These are phyloP conservation scores for Bombus haemorrhoidalis DNA, from an alignment of 1,140 invertebrate genomes.

Conservation along the genomic window DNA sequence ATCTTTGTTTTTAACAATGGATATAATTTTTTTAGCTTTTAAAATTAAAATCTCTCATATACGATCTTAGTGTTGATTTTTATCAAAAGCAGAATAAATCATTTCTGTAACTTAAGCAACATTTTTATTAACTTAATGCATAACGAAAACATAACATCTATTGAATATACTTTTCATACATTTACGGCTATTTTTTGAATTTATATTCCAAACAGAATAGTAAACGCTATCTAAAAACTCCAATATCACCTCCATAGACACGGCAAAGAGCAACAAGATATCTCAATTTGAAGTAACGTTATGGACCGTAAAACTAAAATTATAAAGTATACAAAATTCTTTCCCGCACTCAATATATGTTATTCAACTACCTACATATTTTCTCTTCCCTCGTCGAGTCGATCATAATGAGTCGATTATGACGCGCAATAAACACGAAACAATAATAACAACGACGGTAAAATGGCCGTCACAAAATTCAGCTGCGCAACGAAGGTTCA, in stretches of 20 bases:
- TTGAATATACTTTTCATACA: no score
- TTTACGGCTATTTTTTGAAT: background rate
- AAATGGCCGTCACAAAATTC: background rate
- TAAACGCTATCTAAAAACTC: background rate
- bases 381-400: no score
- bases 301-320: background rate
- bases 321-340: no score
- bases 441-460: background rate
- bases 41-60: background rate
- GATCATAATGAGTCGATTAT: background rate
- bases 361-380: background rate
- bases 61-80: background rate
- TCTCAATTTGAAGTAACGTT: background rate
- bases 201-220: background rate
- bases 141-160: no score
- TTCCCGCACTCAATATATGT: background rate
- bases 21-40: background rate
- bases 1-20: background rate
- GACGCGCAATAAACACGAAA: background rate
- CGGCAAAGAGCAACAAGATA: background rate
- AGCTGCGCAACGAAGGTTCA: no score
- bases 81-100: background rate
- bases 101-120: background rate
- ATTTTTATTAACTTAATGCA: background rate
- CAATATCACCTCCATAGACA: background rate